These are phyloP conservation scores for Antedon bifida DNA, from an alignment of 35 echinoderm and acorn worm species.

Conservation along the genomic window DNA sequence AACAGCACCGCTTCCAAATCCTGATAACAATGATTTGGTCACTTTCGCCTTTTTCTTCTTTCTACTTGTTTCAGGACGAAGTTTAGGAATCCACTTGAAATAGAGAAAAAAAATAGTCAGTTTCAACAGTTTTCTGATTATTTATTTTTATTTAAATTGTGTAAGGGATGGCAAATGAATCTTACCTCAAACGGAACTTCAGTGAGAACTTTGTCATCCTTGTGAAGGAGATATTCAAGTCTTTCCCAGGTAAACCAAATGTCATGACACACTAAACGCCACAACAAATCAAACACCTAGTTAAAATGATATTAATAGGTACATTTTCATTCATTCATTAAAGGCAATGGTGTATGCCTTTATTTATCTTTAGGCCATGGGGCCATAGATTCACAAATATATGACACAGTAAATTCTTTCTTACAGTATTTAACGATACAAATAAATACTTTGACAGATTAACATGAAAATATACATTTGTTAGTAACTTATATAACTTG, in stretches of 20 bases:
- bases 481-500: too few species aligned
- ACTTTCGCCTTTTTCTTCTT: constrained; percentile 75
- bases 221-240: constrained; percentile 63
- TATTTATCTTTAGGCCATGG: too few species aligned
- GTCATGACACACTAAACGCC: constrained; percentile 77
- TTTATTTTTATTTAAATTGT: too few species aligned
- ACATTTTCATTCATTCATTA: too few species aligned
- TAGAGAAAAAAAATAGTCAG: not conserved
- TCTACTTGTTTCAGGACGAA: constrained; percentile 54
- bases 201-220: constrained; percentile 50
- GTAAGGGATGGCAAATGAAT: too few species aligned
- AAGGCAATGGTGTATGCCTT: too few species aligned
- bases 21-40: constrained; percentile 60
- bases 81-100: constrained; percentile 79
- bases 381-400: too few species aligned
- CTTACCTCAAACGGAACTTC: constrained; percentile 93
- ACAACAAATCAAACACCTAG: constrained; percentile 91
- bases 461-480: too few species aligned
- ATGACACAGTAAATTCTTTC: too few species aligned
- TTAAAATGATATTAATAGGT: not conserved
- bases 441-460: too few species aligned
- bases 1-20: constrained; percentile 64
- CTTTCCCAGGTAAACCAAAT: constrained; percentile 96
- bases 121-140: not conserved
- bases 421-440: too few species aligned